Base-by-base conservation (phyloP, 2,888 invertebrate species). In the Andrena haemorrhoa region DNA sequence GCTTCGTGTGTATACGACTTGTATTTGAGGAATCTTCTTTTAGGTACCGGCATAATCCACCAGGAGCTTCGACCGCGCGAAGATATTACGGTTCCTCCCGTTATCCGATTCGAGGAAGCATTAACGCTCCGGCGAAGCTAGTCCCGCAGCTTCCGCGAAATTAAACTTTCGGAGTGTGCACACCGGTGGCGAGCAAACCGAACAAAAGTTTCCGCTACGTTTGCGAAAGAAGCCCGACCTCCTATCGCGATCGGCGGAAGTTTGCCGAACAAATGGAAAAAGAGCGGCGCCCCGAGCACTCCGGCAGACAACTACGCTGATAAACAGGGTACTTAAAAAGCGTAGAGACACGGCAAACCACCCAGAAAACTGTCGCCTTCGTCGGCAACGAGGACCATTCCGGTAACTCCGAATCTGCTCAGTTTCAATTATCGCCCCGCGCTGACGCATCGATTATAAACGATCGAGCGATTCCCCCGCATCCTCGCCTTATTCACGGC, bases 141-240 rank as follows among this genome's bases (percentile, higher is more conserved):
- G 69, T 63, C 78, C 81, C 80, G 82, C 66, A 80, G 80, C 81
- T 81, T 81, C 82, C 64, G 74, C 74, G 68, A 81, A 81, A 80
- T 80, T 81, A 80, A 80, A 73, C 80, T 80, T 81, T n/a, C 33
- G 49, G 69, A 70, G 70, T 26, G 31, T 10, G 65, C 51, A 10
- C n/a, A 10, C 51, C 10, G 29, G 23, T 8, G 23, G 26, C 26
- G 49, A 23, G 60, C 7, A 33, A 26, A 33, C 51, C 65, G 65
- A 70, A 70, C 70, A 58, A 79, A 79, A 80, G 60, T 79, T 79
- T 80, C 72, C 79, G 81, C 71, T n/a, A 61, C 72, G 81, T 79
- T 79, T 72, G 81, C 81, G 60, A 71, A 79, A 79, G 64, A 65
- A 71, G 60, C 60, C 49, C 77, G 51, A 16, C 47, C 58, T 65